phyloP scores from a whole-genome alignment of 2,113 vertebrate species.

The Papio anubis region DNA sequence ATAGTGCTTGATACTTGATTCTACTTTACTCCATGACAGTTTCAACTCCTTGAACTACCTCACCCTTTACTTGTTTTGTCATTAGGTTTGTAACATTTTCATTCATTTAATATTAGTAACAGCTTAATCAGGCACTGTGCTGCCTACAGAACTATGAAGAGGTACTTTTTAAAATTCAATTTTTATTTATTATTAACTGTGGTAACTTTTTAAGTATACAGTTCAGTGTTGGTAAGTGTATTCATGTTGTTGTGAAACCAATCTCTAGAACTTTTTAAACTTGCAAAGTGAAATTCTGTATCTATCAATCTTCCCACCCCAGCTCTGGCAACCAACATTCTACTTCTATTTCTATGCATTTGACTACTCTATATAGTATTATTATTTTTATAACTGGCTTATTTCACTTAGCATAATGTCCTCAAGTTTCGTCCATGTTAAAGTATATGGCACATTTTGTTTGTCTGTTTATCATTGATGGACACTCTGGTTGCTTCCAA shows the following conservation, averaged over 20 bases:
- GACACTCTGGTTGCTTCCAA: neutral
- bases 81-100: neutral
- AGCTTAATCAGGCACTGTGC: neutral
- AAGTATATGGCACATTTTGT: neutral
- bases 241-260: neutral
- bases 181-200: neutral
- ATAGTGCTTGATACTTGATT: neutral
- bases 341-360: neutral
- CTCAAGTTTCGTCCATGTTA: neutral
- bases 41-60: neutral
- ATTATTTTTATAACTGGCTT: neutral
- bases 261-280: neutral
- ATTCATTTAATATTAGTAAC: neutral
- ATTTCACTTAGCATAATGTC: neutral
- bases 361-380: neutral
- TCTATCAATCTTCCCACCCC: neutral
- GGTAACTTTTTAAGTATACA: neutral
- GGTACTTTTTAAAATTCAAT: neutral
- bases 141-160: neutral
- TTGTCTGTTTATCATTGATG: neutral
- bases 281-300: neutral
- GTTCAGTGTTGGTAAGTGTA: neutral
- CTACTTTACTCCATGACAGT: neutral
- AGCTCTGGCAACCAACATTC: neutral
- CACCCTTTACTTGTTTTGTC: neutral